Percentiles rank a stretch among this genome's conserved stretches.
These are phyloP conservation scores for Chrysolina americana DNA, from an alignment of 2,888 invertebrate species.

Conservation along the genomic window DNA sequence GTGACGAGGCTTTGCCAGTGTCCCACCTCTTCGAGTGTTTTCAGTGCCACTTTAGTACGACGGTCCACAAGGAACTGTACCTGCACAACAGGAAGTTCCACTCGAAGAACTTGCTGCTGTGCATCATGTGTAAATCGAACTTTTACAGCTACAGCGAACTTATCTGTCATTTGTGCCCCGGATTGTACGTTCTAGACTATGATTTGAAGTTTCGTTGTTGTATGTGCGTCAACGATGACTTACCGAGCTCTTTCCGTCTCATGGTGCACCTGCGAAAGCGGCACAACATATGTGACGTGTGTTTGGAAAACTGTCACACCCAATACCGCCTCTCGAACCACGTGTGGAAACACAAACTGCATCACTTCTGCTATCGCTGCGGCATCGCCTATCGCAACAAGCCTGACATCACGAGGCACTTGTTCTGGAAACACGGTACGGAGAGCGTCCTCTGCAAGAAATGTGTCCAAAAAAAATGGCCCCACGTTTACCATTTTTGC, in stretches of 20 bases:
- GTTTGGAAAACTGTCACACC: slow-evolving; percentile 85
- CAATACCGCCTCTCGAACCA: slow-evolving; percentile 88
- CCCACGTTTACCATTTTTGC: slow-evolving; percentile 92
- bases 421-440: slow-evolving; percentile 94
- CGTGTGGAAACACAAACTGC: slow-evolving; percentile 91
- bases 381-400: slow-evolving; percentile 91
- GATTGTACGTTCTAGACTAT: slow-evolving; percentile 76
- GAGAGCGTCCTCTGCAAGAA: slow-evolving; percentile 88
- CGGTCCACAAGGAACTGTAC: slow-evolving; percentile 87
- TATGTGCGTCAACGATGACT: slow-evolving; percentile 81
- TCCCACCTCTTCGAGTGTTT: slow-evolving; percentile 88
- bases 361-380: slow-evolving; percentile 90
- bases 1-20: slow-evolving; percentile 73
- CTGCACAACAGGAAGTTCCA: slow-evolving; percentile 90
- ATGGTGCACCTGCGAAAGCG: slow-evolving; percentile 90
- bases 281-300: slow-evolving; percentile 90
- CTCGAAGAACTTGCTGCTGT: slow-evolving; percentile 84
- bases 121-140: slow-evolving; percentile 90
- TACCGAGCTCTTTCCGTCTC: slow-evolving; percentile 89
- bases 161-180: slow-evolving; percentile 89
- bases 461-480: slow-evolving; percentile 92
- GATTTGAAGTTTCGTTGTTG: slow-evolving; percentile 86
- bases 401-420: slow-evolving; percentile 89
- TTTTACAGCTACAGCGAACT: slow-evolving; percentile 92
- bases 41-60: slow-evolving; percentile 85